Evolutionary conservation across 2,797 vertebrate species (phyloP).

Genomic region (Danio albolineatus): DNA sequence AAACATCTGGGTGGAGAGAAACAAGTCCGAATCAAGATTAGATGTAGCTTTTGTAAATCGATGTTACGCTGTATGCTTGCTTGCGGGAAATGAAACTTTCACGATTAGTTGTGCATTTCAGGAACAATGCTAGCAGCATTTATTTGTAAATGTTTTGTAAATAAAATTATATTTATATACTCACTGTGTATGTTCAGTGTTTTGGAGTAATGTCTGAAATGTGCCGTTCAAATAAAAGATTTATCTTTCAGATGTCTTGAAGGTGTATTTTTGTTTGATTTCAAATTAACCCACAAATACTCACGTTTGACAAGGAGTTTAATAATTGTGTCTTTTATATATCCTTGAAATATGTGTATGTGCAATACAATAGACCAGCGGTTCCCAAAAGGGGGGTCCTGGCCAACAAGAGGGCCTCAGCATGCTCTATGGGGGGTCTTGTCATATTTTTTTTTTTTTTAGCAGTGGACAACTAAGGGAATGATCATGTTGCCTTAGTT

Average conservation of each 20-base stretch:
- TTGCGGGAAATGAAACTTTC: slow-evolving; percentile 44
- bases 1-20: slow-evolving; percentile 26
- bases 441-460: too few relatives aligned
- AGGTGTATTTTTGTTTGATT: background rate
- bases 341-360: too few relatives aligned
- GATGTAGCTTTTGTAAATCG: slow-evolving; percentile 29
- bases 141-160: slow-evolving; percentile 68
- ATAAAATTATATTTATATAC: slow-evolving; percentile 71
- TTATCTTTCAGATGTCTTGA: slow-evolving; percentile 22
- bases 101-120: slow-evolving; percentile 31
- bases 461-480: too few relatives aligned
- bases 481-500: too few relatives aligned
- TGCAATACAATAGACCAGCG: too few relatives aligned
- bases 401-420: too few relatives aligned
- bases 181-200: slow-evolving; percentile 47
- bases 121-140: slow-evolving; percentile 9
- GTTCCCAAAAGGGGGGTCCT: too few relatives aligned
- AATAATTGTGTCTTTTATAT: too few relatives aligned
- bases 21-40: slow-evolving; percentile 50
- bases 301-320: background rate
- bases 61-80: slow-evolving; percentile 37
- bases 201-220: slow-evolving; percentile 49
- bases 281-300: background rate
- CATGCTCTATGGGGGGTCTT: too few relatives aligned
- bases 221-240: slow-evolving; percentile 53